Evolutionary conservation across 2,888 invertebrate genomes (phyloP), one percentile per base, ranked within the genome.

Genomic region (Escarpia spicata): DNA sequence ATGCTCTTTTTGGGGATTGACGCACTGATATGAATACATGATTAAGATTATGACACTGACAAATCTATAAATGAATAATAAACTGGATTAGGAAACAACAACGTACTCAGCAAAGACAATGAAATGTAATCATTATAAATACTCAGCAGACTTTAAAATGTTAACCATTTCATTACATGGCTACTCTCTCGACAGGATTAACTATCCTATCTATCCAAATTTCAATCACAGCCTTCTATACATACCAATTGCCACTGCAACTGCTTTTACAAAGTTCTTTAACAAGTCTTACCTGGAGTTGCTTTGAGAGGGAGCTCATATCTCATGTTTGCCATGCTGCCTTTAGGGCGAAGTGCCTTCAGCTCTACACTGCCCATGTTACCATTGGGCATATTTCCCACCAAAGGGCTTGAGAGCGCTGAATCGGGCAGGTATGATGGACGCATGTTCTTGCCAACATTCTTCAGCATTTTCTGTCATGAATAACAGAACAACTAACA

Each of bases 341-440:
- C 92, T 44, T 93, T 92, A 45, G 92, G 93, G 8, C 91, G 75
- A 15, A 93, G 90, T 89, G 93, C 92, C 91, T 92, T 93, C 19
- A 93, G 91, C 45, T 92, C 90, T 3, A 93, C 93, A 90, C 91
- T 93, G 45, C 92, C 93, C 9, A 75, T 89, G 26, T 92, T 52
- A 75, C 75, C 75, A 6, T 75, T 75, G 26, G n/a, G 75, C 75
- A 75, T 2, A 26, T 92, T 92, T 43, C 58, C 93, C 26, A 92
- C 90, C 52, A 93, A 37, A 0, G 93, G 93, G 43, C 93, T 93
- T 44, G 92, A 26, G 19, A 93, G 89, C 2, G 93, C 93, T 26
- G 92, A 92, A 91, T 93, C 93, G 3, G 93, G 93, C 89, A 93
- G 90, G 52, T 91, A 93, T 4, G 93, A 93, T 8, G 93, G 93